Percentiles rank a stretch among this genome's conserved stretches.
phyloP scores from a whole-genome alignment of 2,888 invertebrate genomes.

The Leucoptera coffeella region DNA sequence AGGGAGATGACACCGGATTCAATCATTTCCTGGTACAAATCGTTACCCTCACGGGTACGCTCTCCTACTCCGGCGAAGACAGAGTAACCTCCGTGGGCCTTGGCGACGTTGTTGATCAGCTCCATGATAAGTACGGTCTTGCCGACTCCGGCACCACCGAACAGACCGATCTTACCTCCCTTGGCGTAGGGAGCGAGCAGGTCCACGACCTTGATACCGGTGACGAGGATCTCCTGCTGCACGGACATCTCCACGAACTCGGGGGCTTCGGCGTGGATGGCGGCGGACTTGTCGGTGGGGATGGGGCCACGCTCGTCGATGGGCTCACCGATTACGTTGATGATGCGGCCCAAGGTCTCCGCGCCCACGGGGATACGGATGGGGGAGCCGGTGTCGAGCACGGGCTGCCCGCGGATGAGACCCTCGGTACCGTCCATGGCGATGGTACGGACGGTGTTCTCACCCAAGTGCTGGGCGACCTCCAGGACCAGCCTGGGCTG shows the following conservation, averaged over 20 bases:
- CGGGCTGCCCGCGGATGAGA: slow-evolving; percentile 76
- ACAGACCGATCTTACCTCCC: slow-evolving; percentile 87
- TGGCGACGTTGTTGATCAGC: slow-evolving; percentile 91
- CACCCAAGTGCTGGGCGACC: slow-evolving; percentile 80
- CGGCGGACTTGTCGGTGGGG: slow-evolving; percentile 69
- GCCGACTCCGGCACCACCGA: slow-evolving; percentile 92
- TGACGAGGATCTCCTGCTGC: slow-evolving; percentile 85
- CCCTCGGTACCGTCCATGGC: slow-evolving; percentile 95
- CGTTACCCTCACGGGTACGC: slow-evolving; percentile 94
- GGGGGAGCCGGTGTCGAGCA: slow-evolving; percentile 78
- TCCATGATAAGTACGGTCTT: slow-evolving; percentile 96
- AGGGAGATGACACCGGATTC: slow-evolving; percentile 89
- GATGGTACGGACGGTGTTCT: slow-evolving; percentile 81
- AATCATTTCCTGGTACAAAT: slow-evolving; percentile 96
- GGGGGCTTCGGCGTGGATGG: slow-evolving; percentile 90
- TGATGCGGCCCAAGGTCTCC: slow-evolving; percentile 86
- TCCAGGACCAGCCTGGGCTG: slow-evolving; percentile 81
- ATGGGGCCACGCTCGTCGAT: slow-evolving; percentile 84
- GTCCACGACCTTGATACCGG: slow-evolving; percentile 85
- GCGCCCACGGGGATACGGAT: slow-evolving; percentile 91
- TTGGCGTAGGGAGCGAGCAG: slow-evolving; percentile 89
- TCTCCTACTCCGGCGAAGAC: slow-evolving; percentile 96
- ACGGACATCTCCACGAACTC: slow-evolving; percentile 93
- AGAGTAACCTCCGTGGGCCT: slow-evolving; percentile 94
- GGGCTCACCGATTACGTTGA: slow-evolving; percentile 85